phyloP scores from a whole-genome alignment of 2,113 vertebrate genomes.

The Colaptes auratus region DNA sequence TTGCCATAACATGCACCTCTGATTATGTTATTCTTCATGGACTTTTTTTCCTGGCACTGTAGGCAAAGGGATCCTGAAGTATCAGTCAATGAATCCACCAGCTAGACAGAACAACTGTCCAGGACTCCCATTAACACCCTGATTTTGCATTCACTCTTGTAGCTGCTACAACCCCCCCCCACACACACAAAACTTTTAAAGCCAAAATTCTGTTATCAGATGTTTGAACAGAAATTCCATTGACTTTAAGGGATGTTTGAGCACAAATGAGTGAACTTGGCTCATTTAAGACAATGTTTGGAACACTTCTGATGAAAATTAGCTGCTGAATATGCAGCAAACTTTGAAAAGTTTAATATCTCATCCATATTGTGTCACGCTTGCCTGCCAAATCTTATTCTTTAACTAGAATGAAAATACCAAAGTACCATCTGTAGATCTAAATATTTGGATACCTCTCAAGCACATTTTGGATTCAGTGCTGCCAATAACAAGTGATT shows the following conservation, averaged over 20 bases:
- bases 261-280: background rate
- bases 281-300: background rate
- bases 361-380: background rate
- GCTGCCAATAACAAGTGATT: background rate
- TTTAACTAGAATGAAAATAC: conserved; percentile 3
- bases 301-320: background rate
- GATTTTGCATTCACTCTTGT: background rate
- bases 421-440: conserved; percentile 33
- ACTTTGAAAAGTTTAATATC: background rate
- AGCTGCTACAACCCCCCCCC: background rate
- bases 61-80: background rate
- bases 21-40: background rate
- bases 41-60: background rate
- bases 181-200: background rate
- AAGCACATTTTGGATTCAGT: background rate
- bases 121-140: background rate
- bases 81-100: background rate
- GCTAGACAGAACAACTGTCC: background rate
- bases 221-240: background rate
- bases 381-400: background rate
- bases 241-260: background rate
- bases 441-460: conserved; percentile 41
- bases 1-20: background rate
- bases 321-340: background rate
- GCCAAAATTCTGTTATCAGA: background rate